Conservation (phyloP, 2,888 invertebrate species). For the Pemphredon lugubris region DNA sequence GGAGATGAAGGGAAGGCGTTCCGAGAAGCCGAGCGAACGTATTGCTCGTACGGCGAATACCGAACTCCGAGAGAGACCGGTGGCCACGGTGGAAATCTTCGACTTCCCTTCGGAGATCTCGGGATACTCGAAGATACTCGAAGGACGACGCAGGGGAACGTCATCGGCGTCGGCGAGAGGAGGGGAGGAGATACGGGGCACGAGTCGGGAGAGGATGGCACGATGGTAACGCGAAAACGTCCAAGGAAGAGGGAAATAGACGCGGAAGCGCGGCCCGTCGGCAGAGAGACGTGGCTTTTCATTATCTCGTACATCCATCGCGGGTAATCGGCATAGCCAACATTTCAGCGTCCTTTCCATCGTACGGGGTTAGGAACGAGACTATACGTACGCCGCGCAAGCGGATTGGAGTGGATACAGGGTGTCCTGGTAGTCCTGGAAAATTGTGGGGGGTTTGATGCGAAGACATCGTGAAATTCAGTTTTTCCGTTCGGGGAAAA, state of each 20-base stretch:
- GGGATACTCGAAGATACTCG: conserved; percentile 13
- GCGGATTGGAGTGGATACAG: background rate
- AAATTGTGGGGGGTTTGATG: too few species aligned
- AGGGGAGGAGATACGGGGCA: conserved; percentile 7
- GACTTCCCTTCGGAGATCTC: conserved; percentile 23
- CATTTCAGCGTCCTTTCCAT: conserved; percentile 67
- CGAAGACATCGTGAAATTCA: too few species aligned
- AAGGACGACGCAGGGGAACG: conserved; percentile 11
- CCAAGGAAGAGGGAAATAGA: conserved; percentile 36
- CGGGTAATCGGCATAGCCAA: conserved; percentile 73
- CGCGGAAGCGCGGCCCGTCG: conserved; percentile 66
- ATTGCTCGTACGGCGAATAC: conserved; percentile 21
- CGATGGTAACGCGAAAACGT: conserved; percentile 6
- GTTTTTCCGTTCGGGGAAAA: too few species aligned
- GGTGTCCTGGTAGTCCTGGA: too few species aligned
- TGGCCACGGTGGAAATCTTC: conserved; percentile 35
- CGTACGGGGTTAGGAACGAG: conserved; percentile 19
- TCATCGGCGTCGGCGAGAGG: background rate
- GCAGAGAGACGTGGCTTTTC: conserved; percentile 70
- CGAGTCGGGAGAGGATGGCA: background rate
- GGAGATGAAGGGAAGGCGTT: conserved; percentile 20
- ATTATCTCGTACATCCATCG: conserved; percentile 76
- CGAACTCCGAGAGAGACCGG: conserved; percentile 15
- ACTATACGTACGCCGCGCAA: conserved; percentile 14
- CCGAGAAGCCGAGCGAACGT: conserved; percentile 33